Base-by-base conservation (phyloP, 2,888 invertebrate species). In the Agonum fuliginosum region DNA sequence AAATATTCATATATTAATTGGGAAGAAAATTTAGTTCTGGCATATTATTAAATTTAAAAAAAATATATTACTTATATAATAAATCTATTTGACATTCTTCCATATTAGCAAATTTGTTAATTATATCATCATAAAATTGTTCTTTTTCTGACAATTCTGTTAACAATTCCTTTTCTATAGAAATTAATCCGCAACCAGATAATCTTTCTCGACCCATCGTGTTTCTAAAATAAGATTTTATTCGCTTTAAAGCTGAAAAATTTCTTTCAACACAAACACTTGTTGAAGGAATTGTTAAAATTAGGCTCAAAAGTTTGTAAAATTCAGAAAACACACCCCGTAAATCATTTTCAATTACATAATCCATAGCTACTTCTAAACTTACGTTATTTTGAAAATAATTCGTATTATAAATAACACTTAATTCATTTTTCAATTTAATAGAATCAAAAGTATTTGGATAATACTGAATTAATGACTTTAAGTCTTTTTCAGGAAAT, bases 181-280 rank as follows among this genome's bases (percentile, higher is more conserved):
- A n/a, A n/a, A n/a, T n/a, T n/a, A n/a, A n/a, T n/a, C n/a, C n/a
- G n/a, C n/a, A n/a, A n/a, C n/a, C n/a, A n/a, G n/a, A n/a, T n/a
- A n/a, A n/a, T n/a, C n/a, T n/a, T n/a, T n/a, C n/a, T n/a, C n/a
- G n/a, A n/a, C n/a, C n/a, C n/a, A n/a, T n/a, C n/a, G n/a, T n/a
- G n/a, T n/a, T n/a, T n/a, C n/a, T n/a, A n/a, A n/a, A n/a, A n/a
- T n/a, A n/a, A n/a, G n/a, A n/a, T n/a, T n/a, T n/a, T n/a, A n/a
- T n/a, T n/a, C n/a, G n/a, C n/a, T n/a, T n/a, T n/a, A 41, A 12
- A 41, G 37, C 37, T 41, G 37, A 41, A 41, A 41, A 41, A 41
- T 12, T 41, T 41, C 37, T 41, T 10, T 41, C 37, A 5, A 12
- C 12, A n/a, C n/a, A 8, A n/a, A 12, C 37, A 41, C n/a, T 41